Evolutionary conservation across 2,113 vertebrate species (phyloP), one percentile per base, ranked within the genome.

Genomic region (Crotalus viridis): DNA sequence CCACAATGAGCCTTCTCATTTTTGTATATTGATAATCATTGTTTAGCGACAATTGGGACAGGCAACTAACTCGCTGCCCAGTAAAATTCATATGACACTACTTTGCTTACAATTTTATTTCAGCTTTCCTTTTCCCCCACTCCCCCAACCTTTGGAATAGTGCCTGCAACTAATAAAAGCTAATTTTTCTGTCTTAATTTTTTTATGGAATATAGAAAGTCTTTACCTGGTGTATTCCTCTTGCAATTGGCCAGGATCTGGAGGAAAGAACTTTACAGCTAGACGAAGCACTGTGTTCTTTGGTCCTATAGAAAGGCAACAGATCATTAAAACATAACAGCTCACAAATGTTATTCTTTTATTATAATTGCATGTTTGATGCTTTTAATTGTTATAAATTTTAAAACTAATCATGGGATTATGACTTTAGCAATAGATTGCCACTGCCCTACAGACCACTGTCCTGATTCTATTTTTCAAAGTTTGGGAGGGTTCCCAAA

Each of bases 191-290:
- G 19, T 51, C 43, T 43, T 69, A n/a, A 19, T 48, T 52, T 69
- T 46, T 88, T 26, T 51, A 64, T 85, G 24, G 4, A 87, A 51
- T 54, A 56, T 5, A n/a, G 9, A 55, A 19, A 56, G 6, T 92
- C 87, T 56, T 96, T 95, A 99, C 99, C 99, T 98, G 0, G 99
- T 99, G n/a, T 98, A 99, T 90, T 99, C 99, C 92, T 99, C 99
- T 94, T 99, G 99, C 94, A 99, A 95, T 95, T 99, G 99, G 91
- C 99, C 99, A 0, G 99, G 99, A 91, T 99, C 99, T 2, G 99
- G 99, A 10, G 99, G 99, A 94, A 99, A 99, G 94, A 99, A 99
- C 95, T 99, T 99, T 0, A 99, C 99, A 0, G 99, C 98, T 88
- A 99, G 98, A 89, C 98, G 98, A 95, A 99, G 98, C 61, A 98